These are phyloP conservation scores for Fabriciana adippe DNA, from an alignment of 2,888 invertebrate genomes.

Conservation along the genomic window DNA sequence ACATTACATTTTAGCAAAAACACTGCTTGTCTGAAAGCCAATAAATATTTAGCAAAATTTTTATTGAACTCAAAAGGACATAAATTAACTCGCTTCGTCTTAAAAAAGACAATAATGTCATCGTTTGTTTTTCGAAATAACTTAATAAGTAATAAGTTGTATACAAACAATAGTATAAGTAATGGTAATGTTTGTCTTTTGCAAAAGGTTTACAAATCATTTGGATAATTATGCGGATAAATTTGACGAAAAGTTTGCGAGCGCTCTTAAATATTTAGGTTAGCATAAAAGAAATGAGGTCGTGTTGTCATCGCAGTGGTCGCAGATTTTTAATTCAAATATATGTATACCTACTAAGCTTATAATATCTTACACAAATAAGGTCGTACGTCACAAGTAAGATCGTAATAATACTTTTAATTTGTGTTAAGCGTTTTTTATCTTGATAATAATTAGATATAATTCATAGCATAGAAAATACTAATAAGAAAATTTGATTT, in stretches of 20 bases:
- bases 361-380: background rate
- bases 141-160: background rate
- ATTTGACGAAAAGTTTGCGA: slow-evolving; percentile 17
- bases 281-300: slow-evolving; percentile 23
- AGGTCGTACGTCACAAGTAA: too few species aligned
- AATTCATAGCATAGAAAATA: too few species aligned
- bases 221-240: slow-evolving; percentile 9
- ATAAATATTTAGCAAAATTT: too few species aligned
- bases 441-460: too few species aligned
- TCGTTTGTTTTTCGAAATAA: background rate
- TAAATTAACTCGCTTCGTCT: too few species aligned
- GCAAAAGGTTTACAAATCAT: slow-evolving; percentile 3
- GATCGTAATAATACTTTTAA: too few species aligned
- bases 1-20: too few species aligned
- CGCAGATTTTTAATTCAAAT: slow-evolving; percentile 11
- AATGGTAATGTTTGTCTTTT: background rate
- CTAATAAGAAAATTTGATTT: too few species aligned
- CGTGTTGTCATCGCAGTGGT: slow-evolving; percentile 16
- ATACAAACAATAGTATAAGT: background rate
- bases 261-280: slow-evolving; percentile 22
- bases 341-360: background rate
- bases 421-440: too few species aligned
- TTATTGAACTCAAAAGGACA: too few species aligned
- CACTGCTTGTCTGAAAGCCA: too few species aligned
- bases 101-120: too few species aligned